Conservation (phyloP, 2,888 invertebrate genomes). For the Amiota minor region DNA sequence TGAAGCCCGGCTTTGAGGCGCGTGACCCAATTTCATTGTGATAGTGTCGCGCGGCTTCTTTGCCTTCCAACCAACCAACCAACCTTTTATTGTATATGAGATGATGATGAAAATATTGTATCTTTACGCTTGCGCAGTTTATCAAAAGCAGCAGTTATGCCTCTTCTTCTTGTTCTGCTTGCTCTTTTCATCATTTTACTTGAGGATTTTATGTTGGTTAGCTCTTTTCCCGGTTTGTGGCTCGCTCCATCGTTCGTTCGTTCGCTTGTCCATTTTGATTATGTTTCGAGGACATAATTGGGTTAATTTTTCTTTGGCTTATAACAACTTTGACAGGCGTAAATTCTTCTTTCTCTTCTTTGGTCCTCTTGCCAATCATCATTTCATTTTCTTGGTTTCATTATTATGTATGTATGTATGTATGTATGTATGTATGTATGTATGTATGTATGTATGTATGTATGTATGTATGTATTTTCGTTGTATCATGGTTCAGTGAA, state of each 20-base stretch:
- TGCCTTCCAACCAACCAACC: not conserved
- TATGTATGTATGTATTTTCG: too few relatives aligned
- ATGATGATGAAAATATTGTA: too few relatives aligned
- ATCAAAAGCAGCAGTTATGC: not conserved
- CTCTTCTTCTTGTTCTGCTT: not conserved
- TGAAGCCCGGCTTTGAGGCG: not conserved
- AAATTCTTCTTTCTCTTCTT: conserved; percentile 13
- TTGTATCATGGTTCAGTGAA: too few relatives aligned
- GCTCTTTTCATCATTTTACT: conserved; percentile 12
- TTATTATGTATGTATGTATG: too few relatives aligned
- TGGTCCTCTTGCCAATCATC: not conserved
- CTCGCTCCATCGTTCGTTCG: not conserved
- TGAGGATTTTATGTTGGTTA: not conserved
- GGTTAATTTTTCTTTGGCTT: conserved; percentile 56
- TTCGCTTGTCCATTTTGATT: conserved; percentile 57
- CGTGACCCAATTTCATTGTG: conserved; percentile 27
- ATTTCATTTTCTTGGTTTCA: conserved; percentile 9
- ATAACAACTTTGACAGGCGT: conserved; percentile 28
- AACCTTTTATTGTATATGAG: too few relatives aligned
- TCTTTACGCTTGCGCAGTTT: not conserved
- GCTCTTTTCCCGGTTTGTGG: not conserved
- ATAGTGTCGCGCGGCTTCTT: not conserved
- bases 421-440: too few relatives aligned
- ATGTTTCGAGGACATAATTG: conserved; percentile 62
- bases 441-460: too few relatives aligned